phyloP scores from a whole-genome alignment of 2,797 vertebrate genomes.

The Cyclopterus lumpus region DNA sequence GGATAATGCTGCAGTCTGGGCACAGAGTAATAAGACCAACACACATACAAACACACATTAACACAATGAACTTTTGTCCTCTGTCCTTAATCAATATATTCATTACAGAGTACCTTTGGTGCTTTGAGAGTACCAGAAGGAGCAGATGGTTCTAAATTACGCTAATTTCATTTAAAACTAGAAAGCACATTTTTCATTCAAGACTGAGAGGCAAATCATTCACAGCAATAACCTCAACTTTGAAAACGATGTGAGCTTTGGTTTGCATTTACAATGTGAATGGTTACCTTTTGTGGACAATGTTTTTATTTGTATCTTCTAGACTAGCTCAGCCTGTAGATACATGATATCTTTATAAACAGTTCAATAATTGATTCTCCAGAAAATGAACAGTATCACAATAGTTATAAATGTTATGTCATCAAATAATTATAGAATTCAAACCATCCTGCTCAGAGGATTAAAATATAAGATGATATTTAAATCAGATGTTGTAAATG shows the following conservation, averaged over 20 bases:
- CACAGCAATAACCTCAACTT: neutral
- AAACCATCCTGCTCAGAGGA: neutral
- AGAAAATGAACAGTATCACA: neutral
- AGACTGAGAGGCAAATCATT: neutral
- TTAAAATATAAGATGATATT: neutral
- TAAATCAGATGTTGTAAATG: neutral
- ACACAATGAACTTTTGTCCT: constrained; percentile 60
- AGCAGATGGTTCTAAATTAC: constrained; percentile 38
- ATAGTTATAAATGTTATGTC: neutral
- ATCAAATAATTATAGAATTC: neutral
- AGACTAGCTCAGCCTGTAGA: too few relatives aligned
- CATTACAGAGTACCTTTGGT: constrained; percentile 37
- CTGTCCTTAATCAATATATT: constrained; percentile 45
- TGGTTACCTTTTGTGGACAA: neutral
- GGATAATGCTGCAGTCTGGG: constrained; percentile 33
- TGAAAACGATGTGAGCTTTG: constrained; percentile 3
- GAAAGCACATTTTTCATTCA: neutral
- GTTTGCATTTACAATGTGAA: neutral
- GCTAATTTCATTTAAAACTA: constrained; percentile 29
- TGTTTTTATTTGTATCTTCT: too few relatives aligned
- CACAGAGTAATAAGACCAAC: constrained; percentile 36
- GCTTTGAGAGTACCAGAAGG: constrained; percentile 26
- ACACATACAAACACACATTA: constrained; percentile 24
- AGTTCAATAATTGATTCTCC: neutral
- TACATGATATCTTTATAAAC: neutral